These are phyloP conservation scores for Phoxinus dragarum DNA, from an alignment of 2,797 vertebrate species.

Conservation along the genomic window DNA sequence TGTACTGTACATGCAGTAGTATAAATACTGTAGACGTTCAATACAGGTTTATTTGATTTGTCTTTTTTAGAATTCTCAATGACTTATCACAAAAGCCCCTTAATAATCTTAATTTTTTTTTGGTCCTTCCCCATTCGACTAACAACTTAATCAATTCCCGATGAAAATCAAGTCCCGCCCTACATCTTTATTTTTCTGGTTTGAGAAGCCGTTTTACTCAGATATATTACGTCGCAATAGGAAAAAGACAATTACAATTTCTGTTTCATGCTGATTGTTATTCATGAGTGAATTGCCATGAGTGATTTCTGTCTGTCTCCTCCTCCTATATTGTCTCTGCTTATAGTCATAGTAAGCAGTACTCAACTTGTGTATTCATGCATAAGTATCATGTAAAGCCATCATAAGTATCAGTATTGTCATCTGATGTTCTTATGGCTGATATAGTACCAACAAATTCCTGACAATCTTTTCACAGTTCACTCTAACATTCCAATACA, in stretches of 20 bases:
- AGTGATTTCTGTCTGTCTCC: background rate
- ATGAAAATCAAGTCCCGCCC: background rate
- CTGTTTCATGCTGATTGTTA: background rate
- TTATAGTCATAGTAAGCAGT: background rate
- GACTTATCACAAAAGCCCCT: background rate
- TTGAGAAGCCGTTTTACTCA: background rate
- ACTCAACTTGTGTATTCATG: background rate
- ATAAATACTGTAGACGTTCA: background rate
- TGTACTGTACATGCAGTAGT: background rate
- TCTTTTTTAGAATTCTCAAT: background rate
- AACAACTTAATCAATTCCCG: too few relatives aligned
- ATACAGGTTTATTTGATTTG: background rate
- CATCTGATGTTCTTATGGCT: background rate
- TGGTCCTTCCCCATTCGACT: background rate
- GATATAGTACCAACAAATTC: background rate
- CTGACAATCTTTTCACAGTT: background rate
- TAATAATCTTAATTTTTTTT: background rate
- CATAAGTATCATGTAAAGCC: background rate
- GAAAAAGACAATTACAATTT: background rate
- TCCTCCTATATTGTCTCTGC: background rate
- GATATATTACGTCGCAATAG: background rate
- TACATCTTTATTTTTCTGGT: too few relatives aligned
- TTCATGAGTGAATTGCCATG: too few relatives aligned
- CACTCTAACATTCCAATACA: conserved; percentile 11
- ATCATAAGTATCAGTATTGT: background rate